phyloP scores from a whole-genome alignment of 2,888 invertebrate species.

The Notodonta dromedarius region DNA sequence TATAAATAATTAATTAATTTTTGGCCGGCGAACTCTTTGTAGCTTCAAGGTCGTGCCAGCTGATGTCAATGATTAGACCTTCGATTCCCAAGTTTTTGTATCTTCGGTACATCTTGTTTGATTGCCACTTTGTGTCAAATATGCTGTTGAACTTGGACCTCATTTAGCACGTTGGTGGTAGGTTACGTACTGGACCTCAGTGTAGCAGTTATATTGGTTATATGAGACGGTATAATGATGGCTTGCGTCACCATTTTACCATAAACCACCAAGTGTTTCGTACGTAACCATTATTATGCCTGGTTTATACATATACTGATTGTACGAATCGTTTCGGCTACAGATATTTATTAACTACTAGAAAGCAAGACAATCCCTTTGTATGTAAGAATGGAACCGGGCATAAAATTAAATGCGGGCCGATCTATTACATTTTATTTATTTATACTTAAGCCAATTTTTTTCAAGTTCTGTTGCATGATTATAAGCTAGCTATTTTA shows the following conservation, averaged over 20 bases:
- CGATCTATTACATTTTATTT: no score
- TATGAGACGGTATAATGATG: neutral
- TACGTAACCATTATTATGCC: no score
- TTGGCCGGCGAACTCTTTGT: slow-evolving; percentile 73
- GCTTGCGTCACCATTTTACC: neutral
- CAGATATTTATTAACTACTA: no score
- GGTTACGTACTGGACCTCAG: neutral
- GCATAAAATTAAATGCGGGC: no score
- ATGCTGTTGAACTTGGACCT: slow-evolving; percentile 7
- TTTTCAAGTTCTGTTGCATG: no score
- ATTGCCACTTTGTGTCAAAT: slow-evolving; percentile 26
- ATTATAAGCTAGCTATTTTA: no score
- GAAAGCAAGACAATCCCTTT: no score
- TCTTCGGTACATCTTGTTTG: slow-evolving; percentile 21
- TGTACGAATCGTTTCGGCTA: no score
- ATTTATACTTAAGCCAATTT: no score
- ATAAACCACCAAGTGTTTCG: neutral
- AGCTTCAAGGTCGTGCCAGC: slow-evolving; percentile 63
- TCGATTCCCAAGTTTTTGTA: slow-evolving; percentile 40
- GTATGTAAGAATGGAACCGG: no score
- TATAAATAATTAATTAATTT: slow-evolving; percentile 79
- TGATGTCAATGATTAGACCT: slow-evolving; percentile 50
- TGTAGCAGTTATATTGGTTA: slow-evolving; percentile 1
- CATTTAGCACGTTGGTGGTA: slow-evolving; percentile 7
- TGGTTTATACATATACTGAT: no score